These are phyloP conservation scores for Agrotis ipsilon DNA, from an alignment of 2,888 invertebrate genomes.

Conservation along the genomic window DNA sequence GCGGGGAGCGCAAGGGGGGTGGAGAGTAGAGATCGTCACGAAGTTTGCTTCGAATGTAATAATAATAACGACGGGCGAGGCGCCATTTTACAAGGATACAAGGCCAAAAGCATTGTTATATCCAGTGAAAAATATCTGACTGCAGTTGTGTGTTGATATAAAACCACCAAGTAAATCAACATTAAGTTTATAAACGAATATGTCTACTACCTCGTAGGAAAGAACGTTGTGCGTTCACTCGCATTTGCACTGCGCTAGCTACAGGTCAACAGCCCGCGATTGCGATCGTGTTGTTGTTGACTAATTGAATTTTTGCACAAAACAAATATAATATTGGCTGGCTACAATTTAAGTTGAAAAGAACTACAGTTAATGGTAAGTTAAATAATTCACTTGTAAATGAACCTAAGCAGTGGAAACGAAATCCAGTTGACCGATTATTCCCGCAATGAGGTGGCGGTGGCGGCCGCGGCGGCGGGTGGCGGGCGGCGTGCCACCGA, in stretches of 20 bases:
- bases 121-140: constrained; percentile 75
- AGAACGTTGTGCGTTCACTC: constrained; percentile 74
- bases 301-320: constrained; percentile 81
- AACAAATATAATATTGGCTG: constrained; percentile 47
- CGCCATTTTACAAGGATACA: constrained; percentile 91
- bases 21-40: constrained; percentile 89
- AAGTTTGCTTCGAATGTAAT: constrained; percentile 90
- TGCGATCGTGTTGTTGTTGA: constrained; percentile 82
- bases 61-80: constrained; percentile 89
- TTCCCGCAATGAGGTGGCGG: constrained; percentile 88
- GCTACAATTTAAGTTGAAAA: constrained; percentile 16
- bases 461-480: constrained; percentile 74
- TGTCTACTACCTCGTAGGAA: constrained; percentile 73
- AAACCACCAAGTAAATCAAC: constrained; percentile 56
- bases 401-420: constrained; percentile 64
- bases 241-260: constrained; percentile 77
- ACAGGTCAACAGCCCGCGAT: constrained; percentile 88
- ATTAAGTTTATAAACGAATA: constrained; percentile 60
- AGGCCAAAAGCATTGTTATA: constrained; percentile 86
- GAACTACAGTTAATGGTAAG: constrained; percentile 30
- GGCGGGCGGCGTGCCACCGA: constrained; percentile 84
- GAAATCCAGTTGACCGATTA: constrained; percentile 86
- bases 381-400: constrained; percentile 48
- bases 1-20: constrained; percentile 82
- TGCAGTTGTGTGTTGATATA: constrained; percentile 59